A percentile compares a stretch with the other conserved stretches of the same genome.
phyloP scores from a whole-genome alignment of 2,797 vertebrate genomes.

The Bradypus variegatus region DNA sequence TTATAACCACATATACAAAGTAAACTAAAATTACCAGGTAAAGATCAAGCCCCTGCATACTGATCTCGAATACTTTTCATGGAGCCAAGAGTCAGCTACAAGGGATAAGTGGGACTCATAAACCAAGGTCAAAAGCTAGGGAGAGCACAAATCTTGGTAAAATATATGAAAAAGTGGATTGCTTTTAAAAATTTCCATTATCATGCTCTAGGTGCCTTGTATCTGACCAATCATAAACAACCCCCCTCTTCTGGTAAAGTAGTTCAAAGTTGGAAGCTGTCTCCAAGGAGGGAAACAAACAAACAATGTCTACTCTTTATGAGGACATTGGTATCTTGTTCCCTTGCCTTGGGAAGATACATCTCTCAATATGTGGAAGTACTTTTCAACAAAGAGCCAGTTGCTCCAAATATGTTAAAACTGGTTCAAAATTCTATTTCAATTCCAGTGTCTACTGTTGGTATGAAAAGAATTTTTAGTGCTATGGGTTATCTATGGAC shows the following conservation, averaged over 20 bases:
- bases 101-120: not conserved
- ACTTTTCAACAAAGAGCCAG: slow-evolving; percentile 47
- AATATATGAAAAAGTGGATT: not conserved
- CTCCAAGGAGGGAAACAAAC: not conserved
- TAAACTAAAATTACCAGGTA: not conserved
- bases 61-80: slow-evolving; percentile 12
- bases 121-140: not conserved
- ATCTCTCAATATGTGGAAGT: slow-evolving; percentile 39
- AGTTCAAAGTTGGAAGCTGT: slow-evolving; percentile 5
- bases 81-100: not conserved
- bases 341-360: slow-evolving; percentile 14
- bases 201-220: not conserved
- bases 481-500: slow-evolving; percentile 30
- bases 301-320: not conserved
- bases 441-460: slow-evolving; percentile 27
- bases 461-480: slow-evolving; percentile 51
- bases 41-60: not conserved
- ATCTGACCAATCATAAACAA: not conserved
- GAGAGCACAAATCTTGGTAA: not conserved
- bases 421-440: slow-evolving; percentile 38
- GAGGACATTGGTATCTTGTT: not conserved
- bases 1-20: not conserved
- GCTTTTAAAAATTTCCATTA: not conserved
- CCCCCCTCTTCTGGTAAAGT: not conserved
- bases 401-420: slow-evolving; percentile 43